Conservation (phyloP, 2,113 vertebrate genomes). For the Struthio camelus region DNA sequence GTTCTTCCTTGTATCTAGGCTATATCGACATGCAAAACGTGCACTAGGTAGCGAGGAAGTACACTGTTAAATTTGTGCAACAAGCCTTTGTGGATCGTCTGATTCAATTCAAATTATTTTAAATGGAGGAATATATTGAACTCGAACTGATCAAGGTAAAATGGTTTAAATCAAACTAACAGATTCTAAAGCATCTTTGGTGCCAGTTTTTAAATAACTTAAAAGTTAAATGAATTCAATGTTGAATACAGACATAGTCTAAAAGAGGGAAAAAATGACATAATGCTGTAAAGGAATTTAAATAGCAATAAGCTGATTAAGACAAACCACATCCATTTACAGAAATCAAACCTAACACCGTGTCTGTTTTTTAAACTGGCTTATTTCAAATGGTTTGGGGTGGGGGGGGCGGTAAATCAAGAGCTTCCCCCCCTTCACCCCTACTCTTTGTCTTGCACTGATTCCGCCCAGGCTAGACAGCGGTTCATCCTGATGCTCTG, state of each 20-base stretch:
- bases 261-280: slow-evolving; percentile 21
- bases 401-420: background rate
- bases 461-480: background rate
- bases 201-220: slow-evolving; percentile 29
- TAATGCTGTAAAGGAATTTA: background rate
- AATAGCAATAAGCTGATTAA: slow-evolving; percentile 3
- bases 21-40: background rate
- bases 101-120: background rate
- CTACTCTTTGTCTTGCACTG: background rate
- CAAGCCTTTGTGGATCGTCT: background rate
- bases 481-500: slow-evolving; percentile 17
- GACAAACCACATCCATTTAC: background rate
- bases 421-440: background rate
- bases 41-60: rapidly evolving
- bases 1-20: background rate
- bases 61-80: background rate
- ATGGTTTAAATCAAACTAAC: background rate
- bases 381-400: background rate
- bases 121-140: background rate
- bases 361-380: background rate
- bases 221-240: background rate
- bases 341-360: background rate
- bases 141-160: background rate
- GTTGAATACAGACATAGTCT: background rate
- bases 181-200: background rate